Base-by-base conservation (phyloP, 2,888 invertebrate genomes). In the Ceraclea dissimilis region DNA sequence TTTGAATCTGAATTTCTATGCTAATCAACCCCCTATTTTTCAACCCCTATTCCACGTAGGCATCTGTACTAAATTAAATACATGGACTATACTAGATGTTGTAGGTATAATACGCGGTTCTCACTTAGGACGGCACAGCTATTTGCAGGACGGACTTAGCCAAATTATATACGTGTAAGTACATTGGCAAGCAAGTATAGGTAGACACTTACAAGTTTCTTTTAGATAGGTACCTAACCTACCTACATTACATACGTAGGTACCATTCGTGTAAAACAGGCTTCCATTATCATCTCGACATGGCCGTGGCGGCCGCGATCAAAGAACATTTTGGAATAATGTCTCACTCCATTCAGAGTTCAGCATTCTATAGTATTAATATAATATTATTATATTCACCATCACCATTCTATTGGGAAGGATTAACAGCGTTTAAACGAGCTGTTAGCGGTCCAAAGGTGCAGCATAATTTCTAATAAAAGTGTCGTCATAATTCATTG, bases 261-360 rank as follows among this genome's bases (percentile, higher is more conserved):
- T 19, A 49, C 51, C 26, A 44, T 34, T 43, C 16, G 46, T 21
- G 55, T 33, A 43, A 44, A 49, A 13, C 21, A 10, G 34, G 56
- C 16, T 20, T 58, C 49, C 44, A 34, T 54, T 48, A 48, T 51
- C 51, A 39, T 34, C 21, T 47, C 48, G 39, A 10, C 44, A 47
- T 34, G 46, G 60, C 60, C 44, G 33, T 34, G 46, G 60, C 60
- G 60, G 60, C 52, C 46, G n/a, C 18, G 18, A 55, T 60, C 60
- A 60, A 60, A 60, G 60, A 44, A 13, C 16, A 16, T 39, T 16
- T 4, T 51, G 53, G 49, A 50, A 53, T 52, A 57, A 54, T 54
- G 17, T 57, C 53, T 54, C 46, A 54, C 53, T 50, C 57, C 46
- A 54, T 57, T 50, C 57, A 49, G 18, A 21, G 26, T 6, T 34